phyloP scores from a whole-genome alignment of 2,113 vertebrate species.

The Mola mola region DNA sequence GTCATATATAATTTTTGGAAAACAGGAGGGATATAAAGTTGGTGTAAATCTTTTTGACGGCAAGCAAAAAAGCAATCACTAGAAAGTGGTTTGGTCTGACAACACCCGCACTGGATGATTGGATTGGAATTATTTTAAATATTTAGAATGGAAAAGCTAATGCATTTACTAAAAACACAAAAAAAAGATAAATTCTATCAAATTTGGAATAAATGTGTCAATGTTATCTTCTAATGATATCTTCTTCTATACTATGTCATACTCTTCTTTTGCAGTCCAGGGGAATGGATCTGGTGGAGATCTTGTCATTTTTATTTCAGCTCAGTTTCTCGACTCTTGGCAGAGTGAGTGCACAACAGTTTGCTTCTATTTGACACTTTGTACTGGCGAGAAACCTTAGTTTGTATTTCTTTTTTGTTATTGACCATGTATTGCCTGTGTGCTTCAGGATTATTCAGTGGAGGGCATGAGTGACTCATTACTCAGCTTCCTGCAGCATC shows the following conservation, averaged over 20 bases:
- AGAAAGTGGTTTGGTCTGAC: no score
- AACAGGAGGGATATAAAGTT: no score
- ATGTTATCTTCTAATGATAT: neutral
- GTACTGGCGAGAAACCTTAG: neutral
- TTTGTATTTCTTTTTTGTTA: neutral
- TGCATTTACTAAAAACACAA: no score
- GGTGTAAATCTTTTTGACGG: no score
- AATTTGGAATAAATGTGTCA: no score
- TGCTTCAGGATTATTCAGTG: constrained; percentile 90
- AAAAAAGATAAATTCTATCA: no score
- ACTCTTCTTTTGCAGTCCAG: constrained; percentile 79
- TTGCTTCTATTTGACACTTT: neutral
- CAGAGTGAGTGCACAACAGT: constrained; percentile 81
- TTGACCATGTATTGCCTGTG: neutral
- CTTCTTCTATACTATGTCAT: neutral
- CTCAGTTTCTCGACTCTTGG: constrained; percentile 94
- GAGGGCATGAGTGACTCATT: constrained; percentile 96
- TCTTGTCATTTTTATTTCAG: constrained; percentile 93
- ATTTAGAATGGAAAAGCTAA: no score
- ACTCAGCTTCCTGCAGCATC: constrained; percentile 91
- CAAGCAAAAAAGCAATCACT: no score
- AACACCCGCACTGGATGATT: no score
- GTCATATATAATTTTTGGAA: no score
- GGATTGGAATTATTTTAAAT: no score
- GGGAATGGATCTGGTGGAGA: constrained; percentile 94